These are phyloP conservation scores for Lasioglossum calceatum DNA, from an alignment of 2,888 invertebrate species.

Conservation along the genomic window DNA sequence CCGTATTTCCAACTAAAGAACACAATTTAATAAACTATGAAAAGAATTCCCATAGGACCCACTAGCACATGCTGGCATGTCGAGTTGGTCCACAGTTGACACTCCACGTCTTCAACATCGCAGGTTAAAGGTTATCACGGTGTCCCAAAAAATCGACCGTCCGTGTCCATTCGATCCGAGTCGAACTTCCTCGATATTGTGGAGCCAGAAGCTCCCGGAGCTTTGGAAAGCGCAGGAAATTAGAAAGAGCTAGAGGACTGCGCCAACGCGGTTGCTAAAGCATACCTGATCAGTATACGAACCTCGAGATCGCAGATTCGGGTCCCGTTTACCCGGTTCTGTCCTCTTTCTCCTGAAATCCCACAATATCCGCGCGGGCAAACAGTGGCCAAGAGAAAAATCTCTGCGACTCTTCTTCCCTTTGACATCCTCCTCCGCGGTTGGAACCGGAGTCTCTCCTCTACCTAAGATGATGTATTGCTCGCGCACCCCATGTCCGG, in stretches of 20 bases:
- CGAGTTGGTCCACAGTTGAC: neutral
- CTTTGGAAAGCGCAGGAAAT: constrained; percentile 3
- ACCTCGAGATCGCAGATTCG: neutral
- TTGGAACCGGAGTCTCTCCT: neutral
- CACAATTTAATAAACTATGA: neutral
- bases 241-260: neutral
- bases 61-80: too few relatives aligned
- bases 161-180: neutral
- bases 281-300: neutral
- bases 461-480: neutral
- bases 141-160: neutral
- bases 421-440: neutral
- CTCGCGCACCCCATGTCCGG: neutral
- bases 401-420: constrained; percentile 1
- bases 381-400: neutral
- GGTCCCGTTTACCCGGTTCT: neutral
- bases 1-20: neutral
- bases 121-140: neutral
- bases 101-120: neutral
- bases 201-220: neutral
- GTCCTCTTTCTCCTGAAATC: neutral
- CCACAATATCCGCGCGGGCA: neutral
- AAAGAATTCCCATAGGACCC: neutral
- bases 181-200: neutral
- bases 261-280: neutral